These are phyloP conservation scores for Osedax frankpressi DNA, from an alignment of 2,888 invertebrate species.

Conservation along the genomic window DNA sequence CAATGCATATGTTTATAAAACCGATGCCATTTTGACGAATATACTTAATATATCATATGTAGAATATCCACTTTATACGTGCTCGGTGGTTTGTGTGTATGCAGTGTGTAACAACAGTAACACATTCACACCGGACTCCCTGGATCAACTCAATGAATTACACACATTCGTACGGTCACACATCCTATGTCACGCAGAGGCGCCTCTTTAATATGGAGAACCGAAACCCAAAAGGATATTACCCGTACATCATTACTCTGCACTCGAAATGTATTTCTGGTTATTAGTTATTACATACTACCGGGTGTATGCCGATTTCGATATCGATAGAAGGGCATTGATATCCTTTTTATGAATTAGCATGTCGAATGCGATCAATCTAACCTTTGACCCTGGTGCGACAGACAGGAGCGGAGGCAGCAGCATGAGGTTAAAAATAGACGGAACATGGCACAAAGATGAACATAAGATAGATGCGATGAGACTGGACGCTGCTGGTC, in stretches of 20 bases:
- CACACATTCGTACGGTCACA: background rate
- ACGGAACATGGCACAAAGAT: constrained; percentile 8
- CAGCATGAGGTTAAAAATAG: background rate
- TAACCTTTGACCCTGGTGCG: too few relatives aligned
- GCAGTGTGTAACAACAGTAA: too few relatives aligned
- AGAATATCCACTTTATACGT: too few relatives aligned
- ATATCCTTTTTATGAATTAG: too few relatives aligned
- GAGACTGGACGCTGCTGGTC: background rate
- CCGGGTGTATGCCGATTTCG: background rate
- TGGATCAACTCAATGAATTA: too few relatives aligned
- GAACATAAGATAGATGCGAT: background rate
- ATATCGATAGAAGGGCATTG: too few relatives aligned
- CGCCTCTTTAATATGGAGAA: background rate
- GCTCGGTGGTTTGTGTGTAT: too few relatives aligned
- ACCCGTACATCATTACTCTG: background rate
- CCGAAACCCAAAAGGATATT: background rate
- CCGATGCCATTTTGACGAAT: too few relatives aligned
- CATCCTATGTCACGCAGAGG: background rate
- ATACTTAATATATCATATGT: too few relatives aligned
- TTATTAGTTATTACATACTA: background rate
- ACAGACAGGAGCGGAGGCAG: background rate
- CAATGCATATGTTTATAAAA: too few relatives aligned
- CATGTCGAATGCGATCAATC: too few relatives aligned
- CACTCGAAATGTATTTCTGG: background rate
- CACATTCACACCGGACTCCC: too few relatives aligned